These are phyloP conservation scores for Argya squamiceps DNA, from an alignment of 2,797 vertebrate species.

Conservation along the genomic window DNA sequence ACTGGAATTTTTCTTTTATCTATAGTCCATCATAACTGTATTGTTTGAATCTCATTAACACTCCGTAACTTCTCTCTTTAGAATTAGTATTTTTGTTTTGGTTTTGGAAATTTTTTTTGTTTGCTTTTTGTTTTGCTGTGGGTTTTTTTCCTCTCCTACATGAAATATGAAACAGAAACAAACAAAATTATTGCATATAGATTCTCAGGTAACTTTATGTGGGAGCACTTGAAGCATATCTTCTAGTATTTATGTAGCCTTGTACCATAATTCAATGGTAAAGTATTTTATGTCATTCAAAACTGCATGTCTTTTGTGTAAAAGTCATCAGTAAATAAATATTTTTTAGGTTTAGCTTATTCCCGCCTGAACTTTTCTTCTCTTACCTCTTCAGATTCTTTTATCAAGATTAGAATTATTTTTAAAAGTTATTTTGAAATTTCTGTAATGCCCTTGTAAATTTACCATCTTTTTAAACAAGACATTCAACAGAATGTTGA, in stretches of 20 bases:
- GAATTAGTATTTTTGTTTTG: background rate
- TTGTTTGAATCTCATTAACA: slow-evolving; percentile 59
- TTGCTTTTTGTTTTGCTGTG: background rate
- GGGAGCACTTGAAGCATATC: background rate
- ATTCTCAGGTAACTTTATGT: background rate
- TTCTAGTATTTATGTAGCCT: background rate
- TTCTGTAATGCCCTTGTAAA: background rate
- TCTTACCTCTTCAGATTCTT: background rate
- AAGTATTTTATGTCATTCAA: background rate
- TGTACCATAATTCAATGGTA: background rate
- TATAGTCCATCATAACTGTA: slow-evolving; percentile 17
- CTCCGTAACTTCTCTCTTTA: background rate
- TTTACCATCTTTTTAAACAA: background rate
- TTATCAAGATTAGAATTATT: background rate
- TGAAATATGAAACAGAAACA: slow-evolving; percentile 19
- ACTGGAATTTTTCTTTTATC: slow-evolving; percentile 52
- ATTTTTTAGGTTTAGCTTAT: background rate
- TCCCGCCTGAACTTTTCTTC: background rate
- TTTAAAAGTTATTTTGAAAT: background rate
- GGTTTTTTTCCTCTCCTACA: background rate
- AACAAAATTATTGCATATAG: background rate
- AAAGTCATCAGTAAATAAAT: background rate
- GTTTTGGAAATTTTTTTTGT: background rate
- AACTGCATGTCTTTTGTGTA: background rate
- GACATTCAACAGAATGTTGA: background rate